Evolutionary conservation across 2,888 invertebrate genomes (phyloP), one percentile per base, ranked within the genome.

Genomic region (Drosophila lacicola): DNA sequence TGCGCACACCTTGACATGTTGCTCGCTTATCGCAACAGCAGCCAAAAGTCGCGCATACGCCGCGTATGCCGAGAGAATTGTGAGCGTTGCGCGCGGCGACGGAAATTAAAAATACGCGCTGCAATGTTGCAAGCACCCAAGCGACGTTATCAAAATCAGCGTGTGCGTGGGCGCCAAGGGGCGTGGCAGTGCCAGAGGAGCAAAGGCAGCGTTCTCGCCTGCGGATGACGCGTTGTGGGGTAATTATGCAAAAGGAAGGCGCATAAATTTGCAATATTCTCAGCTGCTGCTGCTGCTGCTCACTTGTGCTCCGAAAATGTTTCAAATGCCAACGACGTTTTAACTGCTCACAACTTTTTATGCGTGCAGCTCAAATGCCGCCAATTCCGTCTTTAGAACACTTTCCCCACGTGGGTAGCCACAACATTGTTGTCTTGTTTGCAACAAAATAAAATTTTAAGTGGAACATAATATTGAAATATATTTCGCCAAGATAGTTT

Each of bases 221-320:
- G 73, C 64, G 70, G 70, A 64, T 65, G 64, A 66, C 75, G 79
- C 82, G 82, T 79, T 74, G 82, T 66, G 82, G 79, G 85, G 82
- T 85, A 85, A 85, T 85, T 85, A 85, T 85, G 85, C 85, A 85
- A 84, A 85, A 87, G 89, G 82, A 87, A 79, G 85, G 77, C 89
- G 84, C 87, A 85, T 85, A 85, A 85, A 87, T 88, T 85, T 85
- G 85, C 85, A 85, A 88, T 85, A 88, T 85, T 85, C 85, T 83
- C 78, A 51, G 56, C 55, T 47, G 47, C 47, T 46, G 70, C 17
- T 17, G 54, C 55, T 64, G 61, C 21, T 50, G 17, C 50, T 57
- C 64, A 63, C 60, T 63, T 51, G 46, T 60, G 63, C 73, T 72
- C 36, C 53, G 58, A 45, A 77, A 78, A 77, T 80, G 79, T 77